Evolutionary conservation across 2,113 vertebrate species (phyloP).

Genomic region (Sceloporus undulatus): DNA sequence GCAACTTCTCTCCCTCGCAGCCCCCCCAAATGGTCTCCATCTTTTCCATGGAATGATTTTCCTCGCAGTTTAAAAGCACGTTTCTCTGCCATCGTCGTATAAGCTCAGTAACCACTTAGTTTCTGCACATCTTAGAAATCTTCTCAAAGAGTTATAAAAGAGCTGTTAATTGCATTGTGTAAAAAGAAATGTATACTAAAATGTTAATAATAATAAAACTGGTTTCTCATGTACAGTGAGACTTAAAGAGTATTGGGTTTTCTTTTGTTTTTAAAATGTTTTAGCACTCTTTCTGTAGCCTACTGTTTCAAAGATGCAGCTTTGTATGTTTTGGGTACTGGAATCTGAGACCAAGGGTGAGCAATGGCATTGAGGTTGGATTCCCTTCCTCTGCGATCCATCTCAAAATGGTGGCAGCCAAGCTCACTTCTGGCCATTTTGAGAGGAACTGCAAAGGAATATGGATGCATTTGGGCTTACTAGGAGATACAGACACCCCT

Average conservation of each 20-base stretch:
- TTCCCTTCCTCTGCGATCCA: too few species aligned
- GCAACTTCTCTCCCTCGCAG: too few species aligned
- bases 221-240: slow-evolving; percentile 65
- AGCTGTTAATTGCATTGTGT: slow-evolving; percentile 73
- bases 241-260: not conserved
- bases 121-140: slow-evolving; percentile 69
- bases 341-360: not conserved
- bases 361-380: too few species aligned
- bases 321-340: too few species aligned
- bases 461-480: too few species aligned
- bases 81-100: slow-evolving; percentile 62
- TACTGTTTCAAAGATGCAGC: too few species aligned
- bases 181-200: slow-evolving; percentile 61
- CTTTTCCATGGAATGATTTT: slow-evolving; percentile 53
- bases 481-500: too few species aligned
- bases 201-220: slow-evolving; percentile 78
- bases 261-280: too few species aligned
- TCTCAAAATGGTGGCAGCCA: too few species aligned
- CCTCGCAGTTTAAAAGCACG: slow-evolving; percentile 58
- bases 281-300: too few species aligned
- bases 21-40: not conserved
- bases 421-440: too few species aligned
- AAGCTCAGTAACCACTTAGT: slow-evolving; percentile 66
- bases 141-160: slow-evolving; percentile 53
- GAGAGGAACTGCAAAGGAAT: too few species aligned